Percentiles rank a stretch among this genome's conserved stretches.
phyloP scores from a whole-genome alignment of 2,113 vertebrate genomes.

The human region DNA sequence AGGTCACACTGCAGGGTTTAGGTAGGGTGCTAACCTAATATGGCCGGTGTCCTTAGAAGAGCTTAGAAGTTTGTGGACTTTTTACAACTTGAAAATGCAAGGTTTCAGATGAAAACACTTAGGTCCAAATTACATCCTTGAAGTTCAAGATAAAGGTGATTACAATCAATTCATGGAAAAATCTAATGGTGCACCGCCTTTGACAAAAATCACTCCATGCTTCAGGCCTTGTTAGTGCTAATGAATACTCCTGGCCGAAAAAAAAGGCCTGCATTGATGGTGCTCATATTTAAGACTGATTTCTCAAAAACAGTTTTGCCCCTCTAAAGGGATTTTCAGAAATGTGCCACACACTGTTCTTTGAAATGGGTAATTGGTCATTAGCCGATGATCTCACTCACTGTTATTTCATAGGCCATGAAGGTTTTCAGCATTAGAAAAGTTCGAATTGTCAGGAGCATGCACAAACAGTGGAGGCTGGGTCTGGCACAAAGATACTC shows the following conservation, averaged over 20 bases:
- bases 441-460: background rate
- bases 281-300: background rate
- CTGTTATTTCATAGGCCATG: background rate
- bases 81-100: background rate
- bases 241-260: background rate
- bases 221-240: background rate
- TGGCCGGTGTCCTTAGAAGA: too few relatives aligned
- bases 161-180: conserved; percentile 16
- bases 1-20: background rate
- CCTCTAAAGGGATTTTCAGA: conserved; percentile 21
- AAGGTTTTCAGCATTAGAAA: background rate
- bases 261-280: background rate
- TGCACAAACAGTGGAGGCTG: fast-evolving
- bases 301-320: background rate
- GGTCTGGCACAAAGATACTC: background rate
- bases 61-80: background rate
- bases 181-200: background rate
- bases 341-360: background rate
- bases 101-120: conserved; percentile 38
- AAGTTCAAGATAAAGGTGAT: conserved; percentile 52
- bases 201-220: background rate
- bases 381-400: background rate
- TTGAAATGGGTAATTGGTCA: conserved; percentile 40
- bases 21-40: background rate
- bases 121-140: conserved; percentile 25